phyloP scores from a whole-genome alignment of 2,113 vertebrate genomes.

The Macrotis lagotis region DNA sequence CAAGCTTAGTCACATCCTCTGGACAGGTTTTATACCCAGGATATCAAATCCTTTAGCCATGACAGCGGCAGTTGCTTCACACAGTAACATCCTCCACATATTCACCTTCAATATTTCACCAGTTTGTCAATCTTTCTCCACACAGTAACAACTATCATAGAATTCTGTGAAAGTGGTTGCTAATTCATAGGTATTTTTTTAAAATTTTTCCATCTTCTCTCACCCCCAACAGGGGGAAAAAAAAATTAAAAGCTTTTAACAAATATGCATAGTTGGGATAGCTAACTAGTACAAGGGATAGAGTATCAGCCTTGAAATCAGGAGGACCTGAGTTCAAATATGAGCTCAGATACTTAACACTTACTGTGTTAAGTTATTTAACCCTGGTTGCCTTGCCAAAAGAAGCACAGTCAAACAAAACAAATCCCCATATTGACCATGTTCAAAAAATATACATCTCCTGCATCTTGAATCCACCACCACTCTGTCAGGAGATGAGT shows the following conservation, averaged over 20 bases:
- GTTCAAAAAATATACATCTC: not conserved
- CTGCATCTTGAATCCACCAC: not conserved
- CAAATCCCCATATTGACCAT: not conserved
- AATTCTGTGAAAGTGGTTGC: too few relatives aligned
- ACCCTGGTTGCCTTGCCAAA: too few relatives aligned
- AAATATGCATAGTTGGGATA: too few relatives aligned
- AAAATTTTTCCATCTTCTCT: not conserved
- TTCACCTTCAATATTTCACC: conserved; percentile 95
- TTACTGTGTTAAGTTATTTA: too few relatives aligned
- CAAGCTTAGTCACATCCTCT: conserved; percentile 89
- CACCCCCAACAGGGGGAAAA: not conserved
- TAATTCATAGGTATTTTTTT: too few relatives aligned
- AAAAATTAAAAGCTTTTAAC: not conserved
- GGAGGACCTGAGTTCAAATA: too few relatives aligned
- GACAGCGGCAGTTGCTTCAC: conserved; percentile 91
- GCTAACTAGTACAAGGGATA: too few relatives aligned
- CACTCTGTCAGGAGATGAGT: too few relatives aligned
- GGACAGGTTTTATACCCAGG: conserved; percentile 93
- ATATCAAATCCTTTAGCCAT: conserved; percentile 98
- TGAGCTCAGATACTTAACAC: too few relatives aligned
- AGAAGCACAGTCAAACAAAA: not conserved
- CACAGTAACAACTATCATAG: too few relatives aligned
- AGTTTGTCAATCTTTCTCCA: too few relatives aligned
- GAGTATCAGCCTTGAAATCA: too few relatives aligned
- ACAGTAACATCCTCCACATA: conserved; percentile 96